phyloP scores from a whole-genome alignment of 2,113 vertebrate species.

The Thalassoma bifasciatum region DNA sequence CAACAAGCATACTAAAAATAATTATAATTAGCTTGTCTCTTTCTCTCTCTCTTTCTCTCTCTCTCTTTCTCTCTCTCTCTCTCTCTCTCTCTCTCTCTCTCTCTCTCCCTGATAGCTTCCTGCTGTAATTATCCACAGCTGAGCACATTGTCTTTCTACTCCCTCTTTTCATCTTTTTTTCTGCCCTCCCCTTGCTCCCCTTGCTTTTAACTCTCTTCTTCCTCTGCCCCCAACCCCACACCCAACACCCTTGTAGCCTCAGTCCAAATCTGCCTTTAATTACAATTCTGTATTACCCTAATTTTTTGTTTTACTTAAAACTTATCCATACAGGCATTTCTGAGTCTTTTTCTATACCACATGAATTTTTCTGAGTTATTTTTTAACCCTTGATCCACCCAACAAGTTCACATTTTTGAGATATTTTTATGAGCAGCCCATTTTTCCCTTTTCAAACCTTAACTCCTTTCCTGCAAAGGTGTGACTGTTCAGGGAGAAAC shows the following conservation, averaged over 20 bases:
- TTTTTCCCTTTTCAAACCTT: constrained; percentile 1
- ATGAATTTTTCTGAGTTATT: not conserved
- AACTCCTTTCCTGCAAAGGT: constrained; percentile 22
- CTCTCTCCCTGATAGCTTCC: constrained; percentile 73
- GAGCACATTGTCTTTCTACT: constrained; percentile 79
- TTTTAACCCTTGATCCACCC: not conserved
- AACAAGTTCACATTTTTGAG: not conserved
- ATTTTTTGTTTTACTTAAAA: constrained; percentile 11
- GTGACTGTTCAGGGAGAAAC: not conserved
- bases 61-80: too few relatives aligned
- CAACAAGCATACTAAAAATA: constrained; percentile 86
- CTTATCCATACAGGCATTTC: constrained; percentile 17
- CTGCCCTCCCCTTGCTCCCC: constrained; percentile 70
- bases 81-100: too few relatives aligned
- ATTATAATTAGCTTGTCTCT: constrained; percentile 87
- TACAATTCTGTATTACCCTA: constrained; percentile 14
- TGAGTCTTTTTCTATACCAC: constrained; percentile 9
- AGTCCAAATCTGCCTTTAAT: constrained; percentile 51
- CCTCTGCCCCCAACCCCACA: constrained; percentile 48
- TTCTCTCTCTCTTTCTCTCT: too few relatives aligned
- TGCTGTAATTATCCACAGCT: constrained; percentile 86
- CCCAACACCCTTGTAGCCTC: constrained; percentile 39
- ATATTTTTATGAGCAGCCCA: not conserved
- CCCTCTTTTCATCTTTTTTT: constrained; percentile 78
- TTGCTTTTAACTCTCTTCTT: constrained; percentile 74